Conservation (phyloP, 2,113 vertebrate genomes). For the Festucalex cinctus region DNA sequence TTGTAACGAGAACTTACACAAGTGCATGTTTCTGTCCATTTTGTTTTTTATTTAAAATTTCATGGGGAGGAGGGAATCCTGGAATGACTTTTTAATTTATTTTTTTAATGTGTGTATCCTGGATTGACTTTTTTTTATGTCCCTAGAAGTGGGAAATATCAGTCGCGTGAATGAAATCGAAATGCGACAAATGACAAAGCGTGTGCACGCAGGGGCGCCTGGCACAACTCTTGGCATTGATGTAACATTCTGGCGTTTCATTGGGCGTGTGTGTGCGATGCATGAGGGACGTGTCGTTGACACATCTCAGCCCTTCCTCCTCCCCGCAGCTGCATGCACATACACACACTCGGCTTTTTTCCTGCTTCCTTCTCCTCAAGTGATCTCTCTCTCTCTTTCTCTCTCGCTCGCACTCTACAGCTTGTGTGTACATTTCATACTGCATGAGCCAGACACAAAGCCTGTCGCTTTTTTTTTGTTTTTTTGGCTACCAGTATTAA, state of each 20-base stretch:
- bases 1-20: too few relatives aligned
- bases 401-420: conserved; percentile 9
- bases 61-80: too few relatives aligned
- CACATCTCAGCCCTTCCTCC: conserved; percentile 32
- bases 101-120: too few relatives aligned
- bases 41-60: too few relatives aligned
- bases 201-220: conserved; percentile 10
- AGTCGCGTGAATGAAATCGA: neutral
- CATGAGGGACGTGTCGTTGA: conserved; percentile 58
- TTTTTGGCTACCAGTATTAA: neutral
- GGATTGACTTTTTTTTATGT: too few relatives aligned
- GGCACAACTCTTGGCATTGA: conserved; percentile 1
- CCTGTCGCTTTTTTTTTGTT: neutral
- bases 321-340: conserved; percentile 10
- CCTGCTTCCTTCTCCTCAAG: conserved; percentile 33
- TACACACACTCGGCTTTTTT: neutral
- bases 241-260: neutral
- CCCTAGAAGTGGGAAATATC: neutral
- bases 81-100: too few relatives aligned
- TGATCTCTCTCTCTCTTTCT: conserved; percentile 26
- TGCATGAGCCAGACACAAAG: conserved; percentile 2
- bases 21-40: too few relatives aligned
- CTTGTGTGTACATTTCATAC: conserved; percentile 50
- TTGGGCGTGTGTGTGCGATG: conserved; percentile 12
- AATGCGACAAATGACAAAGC: neutral